Evolutionary conservation across 2,113 vertebrate genomes (phyloP).

Genomic region (Epinephelus fuscoguttatus): DNA sequence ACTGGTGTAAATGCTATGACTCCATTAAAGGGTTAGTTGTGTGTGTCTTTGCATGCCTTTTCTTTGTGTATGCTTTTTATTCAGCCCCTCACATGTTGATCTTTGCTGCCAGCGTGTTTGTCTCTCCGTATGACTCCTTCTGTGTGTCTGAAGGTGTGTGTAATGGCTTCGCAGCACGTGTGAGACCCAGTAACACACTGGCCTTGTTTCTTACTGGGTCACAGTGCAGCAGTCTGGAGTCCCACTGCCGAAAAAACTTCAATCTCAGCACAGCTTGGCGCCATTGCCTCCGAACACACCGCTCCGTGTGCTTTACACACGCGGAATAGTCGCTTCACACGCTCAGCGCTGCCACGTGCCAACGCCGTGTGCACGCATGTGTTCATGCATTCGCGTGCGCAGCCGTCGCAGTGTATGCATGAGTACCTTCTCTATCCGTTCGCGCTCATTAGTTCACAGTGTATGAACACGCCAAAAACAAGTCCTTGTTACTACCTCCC

Average conservation of each 20-base stretch:
- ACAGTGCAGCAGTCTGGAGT: slow-evolving; percentile 60
- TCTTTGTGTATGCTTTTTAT: background rate
- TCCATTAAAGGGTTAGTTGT: background rate
- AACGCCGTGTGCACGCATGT: background rate
- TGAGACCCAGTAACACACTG: slow-evolving; percentile 75
- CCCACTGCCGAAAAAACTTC: slow-evolving; percentile 53
- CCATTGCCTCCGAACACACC: slow-evolving; percentile 48
- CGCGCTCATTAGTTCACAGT: slow-evolving; percentile 78
- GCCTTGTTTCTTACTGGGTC: slow-evolving; percentile 79
- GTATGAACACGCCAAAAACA: slow-evolving; percentile 82
- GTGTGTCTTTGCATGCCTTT: background rate
- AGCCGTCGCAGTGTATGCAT: slow-evolving; percentile 54
- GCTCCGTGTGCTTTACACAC: slow-evolving; percentile 21
- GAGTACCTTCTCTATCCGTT: slow-evolving; percentile 64
- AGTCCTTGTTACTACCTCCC: slow-evolving; percentile 36
- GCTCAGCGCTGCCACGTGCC: slow-evolving; percentile 15
- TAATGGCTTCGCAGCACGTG: slow-evolving; percentile 39
- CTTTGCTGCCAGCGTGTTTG: slow-evolving; percentile 6
- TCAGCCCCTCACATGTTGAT: background rate
- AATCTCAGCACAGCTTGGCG: slow-evolving; percentile 75
- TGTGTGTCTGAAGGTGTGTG: slow-evolving; percentile 41
- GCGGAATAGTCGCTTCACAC: slow-evolving; percentile 19
- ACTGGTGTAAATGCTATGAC: background rate
- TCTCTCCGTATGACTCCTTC: background rate
- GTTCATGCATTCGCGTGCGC: slow-evolving; percentile 8